Percentiles rank a stretch among this genome's conserved stretches.
These are phyloP conservation scores for Clanis bilineata DNA, from an alignment of 2,888 invertebrate genomes.

Conservation along the genomic window DNA sequence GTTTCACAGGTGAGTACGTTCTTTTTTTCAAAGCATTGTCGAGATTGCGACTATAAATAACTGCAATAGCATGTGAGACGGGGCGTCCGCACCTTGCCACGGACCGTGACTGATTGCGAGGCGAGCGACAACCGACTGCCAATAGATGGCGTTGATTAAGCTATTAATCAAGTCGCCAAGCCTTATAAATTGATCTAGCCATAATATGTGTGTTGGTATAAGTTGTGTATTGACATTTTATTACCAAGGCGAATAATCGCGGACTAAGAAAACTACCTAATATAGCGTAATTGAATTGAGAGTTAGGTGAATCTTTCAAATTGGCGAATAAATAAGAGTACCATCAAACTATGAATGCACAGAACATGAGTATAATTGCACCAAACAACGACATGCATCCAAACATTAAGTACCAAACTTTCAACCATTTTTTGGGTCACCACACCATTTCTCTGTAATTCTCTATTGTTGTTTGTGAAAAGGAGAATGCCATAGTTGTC, in stretches of 20 bases:
- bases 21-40: slow-evolving; percentile 54
- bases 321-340: too few species aligned
- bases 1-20: slow-evolving; percentile 59
- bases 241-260: not conserved
- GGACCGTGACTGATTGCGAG: slow-evolving; percentile 65
- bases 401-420: too few species aligned
- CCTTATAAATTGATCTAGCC: slow-evolving; percentile 27
- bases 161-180: slow-evolving; percentile 63
- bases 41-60: slow-evolving; percentile 78
- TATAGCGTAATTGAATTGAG: too few species aligned
- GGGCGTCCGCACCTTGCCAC: slow-evolving; percentile 55
- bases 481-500: slow-evolving; percentile 25
- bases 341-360: too few species aligned
- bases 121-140: slow-evolving; percentile 58
- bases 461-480: slow-evolving; percentile 29
- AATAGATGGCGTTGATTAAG: slow-evolving; percentile 73
- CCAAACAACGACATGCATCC: not conserved
- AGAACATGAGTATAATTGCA: not conserved
- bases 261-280: too few species aligned
- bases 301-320: too few species aligned
- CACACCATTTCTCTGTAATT: slow-evolving; percentile 31
- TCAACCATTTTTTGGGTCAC: slow-evolving; percentile 24
- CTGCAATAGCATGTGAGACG: slow-evolving; percentile 52
- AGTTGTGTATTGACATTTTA: not conserved
- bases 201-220: slow-evolving; percentile 22